Conservation (phyloP, 2,113 vertebrate species). For the Siniperca knerii region DNA sequence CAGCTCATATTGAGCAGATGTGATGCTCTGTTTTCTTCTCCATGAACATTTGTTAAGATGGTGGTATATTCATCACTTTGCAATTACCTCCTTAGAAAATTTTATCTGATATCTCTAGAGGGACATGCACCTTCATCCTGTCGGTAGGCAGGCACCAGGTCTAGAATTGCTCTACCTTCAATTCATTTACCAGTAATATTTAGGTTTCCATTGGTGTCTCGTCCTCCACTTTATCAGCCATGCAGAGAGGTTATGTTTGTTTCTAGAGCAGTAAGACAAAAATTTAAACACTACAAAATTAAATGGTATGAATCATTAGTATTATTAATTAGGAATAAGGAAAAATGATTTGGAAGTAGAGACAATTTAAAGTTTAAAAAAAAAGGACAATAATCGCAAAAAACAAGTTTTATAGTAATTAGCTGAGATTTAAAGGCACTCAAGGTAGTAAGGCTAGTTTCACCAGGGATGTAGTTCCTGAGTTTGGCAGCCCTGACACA, state of each 20-base stretch:
- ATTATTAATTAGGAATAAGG: neutral
- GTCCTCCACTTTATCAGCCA: neutral
- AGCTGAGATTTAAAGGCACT: neutral
- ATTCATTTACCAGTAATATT: neutral
- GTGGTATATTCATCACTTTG: conserved; percentile 2
- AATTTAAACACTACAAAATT: neutral
- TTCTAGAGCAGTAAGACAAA: neutral
- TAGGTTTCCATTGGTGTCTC: neutral
- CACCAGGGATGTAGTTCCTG: neutral
- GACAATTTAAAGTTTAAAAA: neutral
- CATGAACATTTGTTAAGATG: neutral
- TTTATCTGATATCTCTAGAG: neutral
- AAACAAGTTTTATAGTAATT: neutral
- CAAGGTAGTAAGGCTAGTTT: neutral
- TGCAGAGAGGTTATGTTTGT: neutral
- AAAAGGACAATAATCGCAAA: neutral
- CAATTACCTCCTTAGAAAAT: neutral
- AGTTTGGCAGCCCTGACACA: neutral
- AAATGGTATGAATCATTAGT: neutral
- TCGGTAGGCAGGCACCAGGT: neutral
- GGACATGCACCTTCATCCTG: neutral
- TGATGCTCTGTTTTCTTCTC: neutral
- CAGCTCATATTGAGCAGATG: neutral
- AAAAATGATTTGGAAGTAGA: neutral
- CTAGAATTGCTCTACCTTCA: too few species aligned